Evolutionary conservation across 2,888 invertebrate genomes (phyloP).

Genomic region (Rhorus exstirpatorius): DNA sequence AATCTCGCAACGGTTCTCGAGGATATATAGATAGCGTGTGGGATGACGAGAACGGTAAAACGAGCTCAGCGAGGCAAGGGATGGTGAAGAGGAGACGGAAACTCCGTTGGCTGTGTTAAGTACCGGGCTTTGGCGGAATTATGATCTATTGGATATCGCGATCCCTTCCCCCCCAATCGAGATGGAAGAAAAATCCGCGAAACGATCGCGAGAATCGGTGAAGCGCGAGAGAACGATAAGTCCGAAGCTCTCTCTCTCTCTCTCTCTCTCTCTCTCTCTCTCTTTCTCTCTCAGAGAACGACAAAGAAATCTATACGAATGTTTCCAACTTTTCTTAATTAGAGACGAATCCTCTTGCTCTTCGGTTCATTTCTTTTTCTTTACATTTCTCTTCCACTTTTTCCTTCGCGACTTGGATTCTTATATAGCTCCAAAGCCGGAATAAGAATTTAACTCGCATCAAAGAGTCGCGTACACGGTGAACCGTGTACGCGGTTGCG

Average conservation of each 20-base stretch:
- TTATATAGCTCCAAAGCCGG: slow-evolving; percentile 43
- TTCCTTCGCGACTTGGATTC: slow-evolving; percentile 18
- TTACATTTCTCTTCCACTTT: slow-evolving; percentile 11
- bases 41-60: slow-evolving; percentile 43
- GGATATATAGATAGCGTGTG: slow-evolving; percentile 16
- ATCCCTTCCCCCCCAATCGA: neutral
- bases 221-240: slow-evolving; percentile 67
- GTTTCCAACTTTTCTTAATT: slow-evolving; percentile 66
- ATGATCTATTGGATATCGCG: slow-evolving; percentile 64
- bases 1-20: slow-evolving; percentile 72
- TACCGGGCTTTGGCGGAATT: slow-evolving; percentile 70
- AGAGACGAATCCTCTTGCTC: slow-evolving; percentile 58
- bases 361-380: slow-evolving; percentile 36
- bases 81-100: slow-evolving; percentile 8
- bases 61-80: slow-evolving; percentile 24
- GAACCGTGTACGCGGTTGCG: slow-evolving; percentile 13
- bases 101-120: slow-evolving; percentile 68
- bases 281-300: slow-evolving; percentile 18
- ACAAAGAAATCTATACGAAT: slow-evolving; percentile 56
- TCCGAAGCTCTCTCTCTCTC: slow-evolving; percentile 7
- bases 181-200: slow-evolving; percentile 27
- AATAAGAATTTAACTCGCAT: slow-evolving; percentile 70
- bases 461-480: slow-evolving; percentile 35
- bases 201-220: slow-evolving; percentile 58
- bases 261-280: neutral